Percentiles rank a stretch among this genome's conserved stretches.
phyloP scores from a whole-genome alignment of 2,113 vertebrate genomes.

The Eptesicus fuscus region DNA sequence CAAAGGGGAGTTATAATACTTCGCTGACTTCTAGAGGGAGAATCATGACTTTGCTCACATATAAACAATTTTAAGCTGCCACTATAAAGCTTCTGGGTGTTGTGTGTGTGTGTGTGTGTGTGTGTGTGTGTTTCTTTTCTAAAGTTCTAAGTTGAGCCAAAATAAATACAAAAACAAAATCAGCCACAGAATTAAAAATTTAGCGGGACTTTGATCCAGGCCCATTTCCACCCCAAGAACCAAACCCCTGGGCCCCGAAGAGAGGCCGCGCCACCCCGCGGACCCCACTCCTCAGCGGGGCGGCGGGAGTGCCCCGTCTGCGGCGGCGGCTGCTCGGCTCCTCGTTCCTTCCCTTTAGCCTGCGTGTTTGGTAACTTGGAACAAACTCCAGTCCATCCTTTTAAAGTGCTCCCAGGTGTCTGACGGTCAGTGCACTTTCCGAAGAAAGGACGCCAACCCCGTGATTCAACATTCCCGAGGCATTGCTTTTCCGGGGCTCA shows the following conservation, averaged over 20 bases:
- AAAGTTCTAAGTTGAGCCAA: neutral
- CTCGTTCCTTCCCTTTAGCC: too few species aligned
- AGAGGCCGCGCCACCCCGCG: too few species aligned
- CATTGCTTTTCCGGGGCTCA: neutral
- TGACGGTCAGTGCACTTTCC: neutral
- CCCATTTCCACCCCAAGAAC: neutral
- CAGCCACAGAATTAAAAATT: neutral
- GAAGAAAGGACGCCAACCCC: neutral
- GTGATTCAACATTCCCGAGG: neutral
- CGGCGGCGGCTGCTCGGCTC: too few species aligned
- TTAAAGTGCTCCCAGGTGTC: neutral
- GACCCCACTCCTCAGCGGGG: too few species aligned
- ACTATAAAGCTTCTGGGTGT: neutral
- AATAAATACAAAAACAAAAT: neutral
- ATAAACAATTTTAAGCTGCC: neutral
- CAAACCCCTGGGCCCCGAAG: neutral
- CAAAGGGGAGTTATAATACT: neutral
- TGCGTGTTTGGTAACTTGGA: too few species aligned
- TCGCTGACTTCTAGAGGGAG: neutral
- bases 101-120: too few species aligned
- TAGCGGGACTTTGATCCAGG: neutral
- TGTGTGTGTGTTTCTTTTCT: neutral
- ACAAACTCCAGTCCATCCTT: neutral
- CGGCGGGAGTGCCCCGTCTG: neutral
- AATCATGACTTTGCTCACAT: neutral